These are phyloP conservation scores for Radopholus similis DNA, from an alignment of 1,140 invertebrate genomes.

Conservation along the genomic window DNA sequence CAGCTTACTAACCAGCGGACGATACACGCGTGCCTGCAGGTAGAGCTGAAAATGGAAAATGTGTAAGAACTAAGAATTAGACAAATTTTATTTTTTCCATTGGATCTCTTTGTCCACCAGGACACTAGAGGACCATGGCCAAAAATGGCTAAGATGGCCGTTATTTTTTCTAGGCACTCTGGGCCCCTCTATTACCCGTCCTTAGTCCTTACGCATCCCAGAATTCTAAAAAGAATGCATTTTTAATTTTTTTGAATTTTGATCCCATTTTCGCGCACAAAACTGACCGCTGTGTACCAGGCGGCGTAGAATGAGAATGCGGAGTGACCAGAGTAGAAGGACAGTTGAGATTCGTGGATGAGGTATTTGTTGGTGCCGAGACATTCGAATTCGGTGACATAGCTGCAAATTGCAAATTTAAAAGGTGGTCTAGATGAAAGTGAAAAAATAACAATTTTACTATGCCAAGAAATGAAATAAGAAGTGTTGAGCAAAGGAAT, in stretches of 20 bases:
- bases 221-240: conserved; percentile 20
- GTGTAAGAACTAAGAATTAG: no score
- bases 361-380: conserved; percentile 45
- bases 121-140: no score
- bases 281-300: conserved; percentile 52
- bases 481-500: no score
- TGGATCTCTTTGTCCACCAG: no score
- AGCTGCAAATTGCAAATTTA: conserved; percentile 33
- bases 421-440: background rate
- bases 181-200: no score
- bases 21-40: conserved; percentile 56
- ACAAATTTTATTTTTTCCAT: no score
- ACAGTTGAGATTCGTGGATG: conserved; percentile 51
- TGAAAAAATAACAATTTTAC: background rate
- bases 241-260: conserved; percentile 20
- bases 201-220: no score
- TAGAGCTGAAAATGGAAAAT: conserved; percentile 48
- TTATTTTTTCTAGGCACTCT: no score
- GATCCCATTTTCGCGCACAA: background rate
- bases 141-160: no score
- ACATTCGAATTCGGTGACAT: conserved; percentile 62
- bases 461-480: no score
- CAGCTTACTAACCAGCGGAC: conserved; percentile 48
- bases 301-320: conserved; percentile 58
- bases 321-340: conserved; percentile 58